A percentile compares a stretch with the other conserved stretches of the same genome.
phyloP scores from a whole-genome alignment of 1,140 invertebrate genomes.

The Paralvinella palmiformis region DNA sequence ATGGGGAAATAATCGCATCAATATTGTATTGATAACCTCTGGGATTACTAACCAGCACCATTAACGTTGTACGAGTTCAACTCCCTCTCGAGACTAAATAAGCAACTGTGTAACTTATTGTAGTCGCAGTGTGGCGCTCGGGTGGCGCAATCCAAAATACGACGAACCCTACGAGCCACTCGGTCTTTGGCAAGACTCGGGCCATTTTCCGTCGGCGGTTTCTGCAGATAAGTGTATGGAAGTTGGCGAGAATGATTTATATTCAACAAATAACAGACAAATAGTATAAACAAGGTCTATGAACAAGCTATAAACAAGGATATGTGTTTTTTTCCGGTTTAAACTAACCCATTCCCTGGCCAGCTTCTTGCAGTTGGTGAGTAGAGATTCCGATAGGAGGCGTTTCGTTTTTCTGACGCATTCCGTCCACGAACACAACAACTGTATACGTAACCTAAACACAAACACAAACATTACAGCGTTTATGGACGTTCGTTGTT shows the following conservation, averaged over 20 bases:
- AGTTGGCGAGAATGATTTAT: neutral
- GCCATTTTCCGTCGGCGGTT: neutral
- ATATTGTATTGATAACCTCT: neutral
- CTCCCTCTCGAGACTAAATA: neutral
- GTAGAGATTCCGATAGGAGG: neutral
- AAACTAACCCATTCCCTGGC: conserved; percentile 16
- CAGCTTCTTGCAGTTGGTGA: conserved; percentile 1
- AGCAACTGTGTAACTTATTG: neutral
- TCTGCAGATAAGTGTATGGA: neutral
- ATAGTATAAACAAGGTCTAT: neutral
- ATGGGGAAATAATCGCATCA: neutral
- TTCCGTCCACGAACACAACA: conserved; percentile 21
- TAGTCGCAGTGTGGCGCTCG: neutral
- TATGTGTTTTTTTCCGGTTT: too few relatives aligned
- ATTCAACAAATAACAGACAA: neutral
- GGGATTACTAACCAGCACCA: neutral
- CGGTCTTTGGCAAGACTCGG: neutral
- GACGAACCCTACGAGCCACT: neutral
- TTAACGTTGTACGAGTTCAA: neutral
- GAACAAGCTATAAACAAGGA: neutral
- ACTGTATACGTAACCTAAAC: conserved; percentile 10
- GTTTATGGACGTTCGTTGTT: neutral
- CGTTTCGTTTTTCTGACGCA: conserved; percentile 6
- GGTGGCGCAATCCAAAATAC: neutral
- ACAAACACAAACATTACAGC: neutral